Evolutionary conservation across 2,888 invertebrate species (phyloP).

Genomic region (Branchellion lobata): DNA sequence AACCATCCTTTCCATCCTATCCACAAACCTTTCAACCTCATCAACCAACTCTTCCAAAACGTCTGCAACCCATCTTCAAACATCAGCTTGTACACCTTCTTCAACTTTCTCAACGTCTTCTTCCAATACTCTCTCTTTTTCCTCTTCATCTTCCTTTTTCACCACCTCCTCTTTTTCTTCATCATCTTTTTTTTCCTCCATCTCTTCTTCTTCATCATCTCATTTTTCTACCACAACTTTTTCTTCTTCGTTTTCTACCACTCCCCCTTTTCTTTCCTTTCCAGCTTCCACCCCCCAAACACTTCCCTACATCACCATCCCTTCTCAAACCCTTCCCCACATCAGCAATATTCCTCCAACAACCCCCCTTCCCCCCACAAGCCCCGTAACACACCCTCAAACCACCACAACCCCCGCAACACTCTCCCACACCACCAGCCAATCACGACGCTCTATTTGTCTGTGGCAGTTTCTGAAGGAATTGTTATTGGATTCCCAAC

Average conservation of each 20-base stretch:
- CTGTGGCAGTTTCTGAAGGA: slow-evolving; percentile 98
- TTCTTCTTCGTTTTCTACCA: too few relatives aligned
- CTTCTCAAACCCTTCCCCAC: background rate
- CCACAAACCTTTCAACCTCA: background rate
- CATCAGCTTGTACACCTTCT: too few relatives aligned
- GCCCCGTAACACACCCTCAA: background rate
- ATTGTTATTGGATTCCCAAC: slow-evolving; percentile 82
- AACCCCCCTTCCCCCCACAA: too few relatives aligned
- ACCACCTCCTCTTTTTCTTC: too few relatives aligned
- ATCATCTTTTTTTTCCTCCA: too few relatives aligned
- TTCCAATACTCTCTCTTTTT: too few relatives aligned
- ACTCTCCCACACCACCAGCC: background rate
- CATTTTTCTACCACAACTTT: too few relatives aligned
- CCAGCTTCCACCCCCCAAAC: background rate
- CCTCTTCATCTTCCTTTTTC: too few relatives aligned
- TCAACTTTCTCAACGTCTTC: too few relatives aligned
- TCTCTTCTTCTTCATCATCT: too few relatives aligned
- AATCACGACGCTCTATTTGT: slow-evolving; percentile 71
- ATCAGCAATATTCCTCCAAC: too few relatives aligned
- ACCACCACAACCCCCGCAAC: background rate
- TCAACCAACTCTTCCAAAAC: background rate
- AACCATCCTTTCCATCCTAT: background rate
- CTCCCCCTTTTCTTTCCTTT: background rate
- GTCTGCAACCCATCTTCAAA: background rate
- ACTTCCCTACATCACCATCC: background rate